Evolutionary conservation across 1,140 invertebrate genomes (phyloP), one percentile per base, ranked within the genome.

Genomic region (Atta colombica): DNA sequence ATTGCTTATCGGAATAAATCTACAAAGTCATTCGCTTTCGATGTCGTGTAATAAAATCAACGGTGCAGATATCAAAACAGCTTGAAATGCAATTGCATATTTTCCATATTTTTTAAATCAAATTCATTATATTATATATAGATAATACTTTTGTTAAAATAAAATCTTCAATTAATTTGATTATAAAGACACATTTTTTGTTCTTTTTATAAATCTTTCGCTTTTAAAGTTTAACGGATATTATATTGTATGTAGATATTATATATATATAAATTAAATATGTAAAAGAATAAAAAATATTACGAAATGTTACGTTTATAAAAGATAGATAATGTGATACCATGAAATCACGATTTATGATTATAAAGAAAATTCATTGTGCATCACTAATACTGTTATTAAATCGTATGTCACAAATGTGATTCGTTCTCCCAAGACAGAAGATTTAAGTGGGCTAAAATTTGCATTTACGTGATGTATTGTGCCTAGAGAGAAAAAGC

Each of bases 391-490:
- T 45, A 16, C 49, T 71, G 28, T 86, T 85, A n/a, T 66, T n/a
- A 58, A 82, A 39, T 63, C 3, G 18, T 28, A 49, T 35, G 55
- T 45, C 49, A 14, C 31, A 63, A 81, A 86, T 86, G 55, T 89
- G 61, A 74, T n/a, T 58, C 10, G 14, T 18, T 78, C n/a, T 18
- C 31, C 2, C 12, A 31, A 61, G 35, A 49, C 10, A 61, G 39
- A 84, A 65, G n/a, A 65, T 16, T 90, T 80, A 90, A 90, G 60
- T 89, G 49, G 88, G 58, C 58, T 90, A 35, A 71, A 87, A 90
- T 90, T 90, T 88, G 63, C 80, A 90, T 90, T 14, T 90, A 90
- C 89, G 80, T 88, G 80, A 89, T 81, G 16, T 72, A 80, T 63
- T 85, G 85, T 88, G 63, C 51, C 49, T 85, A 85, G 55, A 80